Evolutionary conservation across 2,797 vertebrate genomes (phyloP).

Genomic region (Sebastes melanostomus): DNA sequence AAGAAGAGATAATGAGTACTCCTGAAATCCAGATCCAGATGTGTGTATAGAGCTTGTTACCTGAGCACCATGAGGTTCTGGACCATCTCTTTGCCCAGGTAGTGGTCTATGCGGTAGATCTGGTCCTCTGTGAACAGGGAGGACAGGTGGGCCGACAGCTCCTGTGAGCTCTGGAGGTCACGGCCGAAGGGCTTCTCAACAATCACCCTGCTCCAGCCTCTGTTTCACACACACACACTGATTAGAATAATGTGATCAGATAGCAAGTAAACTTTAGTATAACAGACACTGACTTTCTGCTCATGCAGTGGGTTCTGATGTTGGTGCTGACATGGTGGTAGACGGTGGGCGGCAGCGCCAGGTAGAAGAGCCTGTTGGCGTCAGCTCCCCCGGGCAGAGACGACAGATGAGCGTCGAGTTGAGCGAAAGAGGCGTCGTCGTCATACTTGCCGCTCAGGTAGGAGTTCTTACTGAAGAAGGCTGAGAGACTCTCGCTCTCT

Average conservation of each 20-base stretch:
- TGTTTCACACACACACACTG: slow-evolving; percentile 44
- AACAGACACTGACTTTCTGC: slow-evolving; percentile 71
- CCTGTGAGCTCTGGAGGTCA: slow-evolving; percentile 89
- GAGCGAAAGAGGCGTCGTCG: slow-evolving; percentile 74
- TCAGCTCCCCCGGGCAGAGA: slow-evolving; percentile 79
- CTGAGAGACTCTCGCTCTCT: slow-evolving; percentile 78
- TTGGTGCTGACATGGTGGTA: slow-evolving; percentile 88
- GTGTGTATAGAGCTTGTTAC: slow-evolving; percentile 59
- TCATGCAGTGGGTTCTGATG: slow-evolving; percentile 86
- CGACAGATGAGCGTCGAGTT: slow-evolving; percentile 79
- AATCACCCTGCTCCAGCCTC: slow-evolving; percentile 92
- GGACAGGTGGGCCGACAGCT: slow-evolving; percentile 87
- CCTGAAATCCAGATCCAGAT: background rate
- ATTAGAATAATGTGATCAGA: background rate
- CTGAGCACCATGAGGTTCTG: slow-evolving; percentile 97
- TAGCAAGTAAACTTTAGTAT: background rate
- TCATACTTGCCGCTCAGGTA: slow-evolving; percentile 85
- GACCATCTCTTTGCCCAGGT: slow-evolving; percentile 97
- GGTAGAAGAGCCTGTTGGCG: slow-evolving; percentile 89
- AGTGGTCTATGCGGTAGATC: slow-evolving; percentile 96
- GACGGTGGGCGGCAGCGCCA: slow-evolving; percentile 90
- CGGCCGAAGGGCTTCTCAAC: slow-evolving; percentile 93
- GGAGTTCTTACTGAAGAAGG: slow-evolving; percentile 85
- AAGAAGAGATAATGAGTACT: background rate
- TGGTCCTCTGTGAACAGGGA: slow-evolving; percentile 89